Conservation (phyloP, 2,888 invertebrate species). For the Mantis religiosa region DNA sequence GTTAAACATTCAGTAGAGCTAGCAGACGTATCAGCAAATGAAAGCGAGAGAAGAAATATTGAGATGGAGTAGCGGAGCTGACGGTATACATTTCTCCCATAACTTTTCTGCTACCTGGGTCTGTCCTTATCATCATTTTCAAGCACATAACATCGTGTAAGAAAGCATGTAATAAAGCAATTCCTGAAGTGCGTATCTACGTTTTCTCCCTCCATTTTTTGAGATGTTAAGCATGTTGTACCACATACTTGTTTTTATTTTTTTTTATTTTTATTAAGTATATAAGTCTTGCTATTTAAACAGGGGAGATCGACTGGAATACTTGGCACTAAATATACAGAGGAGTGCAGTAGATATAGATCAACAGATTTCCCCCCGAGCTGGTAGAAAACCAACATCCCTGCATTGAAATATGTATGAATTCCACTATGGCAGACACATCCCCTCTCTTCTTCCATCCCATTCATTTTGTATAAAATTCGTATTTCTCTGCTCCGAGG, state of each 20-base stretch:
- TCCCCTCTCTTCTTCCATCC: background rate
- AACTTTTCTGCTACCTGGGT: too few species aligned
- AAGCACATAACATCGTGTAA: too few species aligned
- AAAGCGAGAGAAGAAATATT: too few species aligned
- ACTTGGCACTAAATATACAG: background rate
- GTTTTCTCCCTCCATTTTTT: too few species aligned
- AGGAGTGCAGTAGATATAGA: background rate
- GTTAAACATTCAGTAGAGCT: too few species aligned
- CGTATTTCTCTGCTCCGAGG: background rate
- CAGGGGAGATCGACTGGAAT: background rate
- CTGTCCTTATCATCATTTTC: too few species aligned
- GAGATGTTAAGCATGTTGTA: background rate
- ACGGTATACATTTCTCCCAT: too few species aligned
- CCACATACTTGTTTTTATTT: background rate
- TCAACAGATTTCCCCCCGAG: background rate
- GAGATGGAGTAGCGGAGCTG: too few species aligned
- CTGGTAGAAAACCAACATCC: background rate
- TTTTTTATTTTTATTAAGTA: background rate
- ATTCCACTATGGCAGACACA: background rate
- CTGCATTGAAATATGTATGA: background rate
- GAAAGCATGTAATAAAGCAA: too few species aligned
- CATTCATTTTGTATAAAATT: background rate
- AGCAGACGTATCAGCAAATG: too few species aligned
- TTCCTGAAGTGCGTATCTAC: too few species aligned
- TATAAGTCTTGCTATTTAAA: background rate